Evolutionary conservation across 2,797 vertebrate species (phyloP), one percentile per base, ranked within the genome.

Genomic region (Garrulus glandarius): DNA sequence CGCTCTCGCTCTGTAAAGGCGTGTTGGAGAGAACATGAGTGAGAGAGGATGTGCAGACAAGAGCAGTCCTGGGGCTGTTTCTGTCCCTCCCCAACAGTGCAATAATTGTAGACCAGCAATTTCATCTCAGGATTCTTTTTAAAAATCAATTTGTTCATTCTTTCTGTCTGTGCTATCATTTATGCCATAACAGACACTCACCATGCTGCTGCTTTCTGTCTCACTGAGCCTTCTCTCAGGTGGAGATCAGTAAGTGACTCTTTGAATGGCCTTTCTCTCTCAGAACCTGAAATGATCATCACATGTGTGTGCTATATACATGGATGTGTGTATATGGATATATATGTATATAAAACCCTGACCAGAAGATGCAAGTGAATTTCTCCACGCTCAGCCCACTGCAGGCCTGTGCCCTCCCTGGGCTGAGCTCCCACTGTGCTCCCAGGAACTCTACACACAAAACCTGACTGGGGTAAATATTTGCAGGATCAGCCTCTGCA

Each of bases 191-290:
- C 56, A 55, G 32, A 37, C 36, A 96, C 95, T 96, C 84, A 96
- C 96, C 96, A 97, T 96, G 81, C 41, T 95, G 92, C 77, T 85
- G 90, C 20, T 49, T 34, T 65, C 67, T 92, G 5, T 79, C 81
- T 82, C 59, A 57, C 72, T 57, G 88, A 87, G 46, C 68, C 76
- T 87, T 46, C 80, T 92, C 87, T 64, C 49, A 23, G 43, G 46
- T 79, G 84, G 43, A 60, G 56, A 68, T 46, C 68, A 67, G 41
- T 23, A 86, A 52, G 47, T 49, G 61, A 75, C 27, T 77, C 36
- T 59, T 43, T 78, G 79, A 85, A 49, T 57, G 75, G 27, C 52
- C 63, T 41, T 64, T 75, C 59, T 64, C 55, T 87, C 84, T 91
- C 88, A 83, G 68, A 81, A 92, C 81, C 95, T 97, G 77, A 68